Base-by-base conservation (phyloP, 2,888 invertebrate species). In the Tenthredo scrophulariae region DNA sequence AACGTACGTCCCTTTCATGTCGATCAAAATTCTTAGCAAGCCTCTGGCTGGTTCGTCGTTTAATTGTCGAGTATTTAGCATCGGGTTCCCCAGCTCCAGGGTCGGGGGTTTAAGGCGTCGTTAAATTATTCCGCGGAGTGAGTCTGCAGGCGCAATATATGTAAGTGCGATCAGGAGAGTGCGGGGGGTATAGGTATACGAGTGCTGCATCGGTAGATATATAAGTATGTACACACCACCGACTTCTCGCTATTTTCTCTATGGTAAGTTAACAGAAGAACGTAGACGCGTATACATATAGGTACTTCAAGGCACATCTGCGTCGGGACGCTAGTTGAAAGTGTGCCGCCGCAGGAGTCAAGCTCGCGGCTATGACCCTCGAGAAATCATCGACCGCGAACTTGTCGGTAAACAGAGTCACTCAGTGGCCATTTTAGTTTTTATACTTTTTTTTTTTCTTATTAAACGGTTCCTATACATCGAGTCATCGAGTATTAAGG, bases 111-210 rank as follows among this genome's bases (percentile, higher is more conserved):
- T 88, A 88, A 89, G 87, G 89, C 90, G 90, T 92, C 93, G 91
- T 93, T 93, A 93, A 93, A 93, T 93, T 93, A 93, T 93, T 93
- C 93, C 93, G 88, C 91, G 86, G 89, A 88, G 88, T 90, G 90
- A 89, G 88, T 70, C 54, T 58, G 89, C 87, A 89, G 86, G 4
- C 37, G 62, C 37, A 29, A 15, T 62, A 85, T 86, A 85, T 86
- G 85, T 86, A 85, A 79, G 33, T 79, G 83, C 54, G 84, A 82
- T 85, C 86, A 72, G 84, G 77, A 72, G 13, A 18, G 43, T 26
- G n/a, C 43, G 72, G 43, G 72, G 40, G 72, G 40, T 10, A 43
- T 43, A 2, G 37, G 43, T 2, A 26, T 22, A 43, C 70, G 70
- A 67, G 33, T 70, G 37, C 70, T 37, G 72, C 72, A 74, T 74